phyloP scores from a whole-genome alignment of 1,140 invertebrate genomes.

The Rhagoletis zephyria region DNA sequence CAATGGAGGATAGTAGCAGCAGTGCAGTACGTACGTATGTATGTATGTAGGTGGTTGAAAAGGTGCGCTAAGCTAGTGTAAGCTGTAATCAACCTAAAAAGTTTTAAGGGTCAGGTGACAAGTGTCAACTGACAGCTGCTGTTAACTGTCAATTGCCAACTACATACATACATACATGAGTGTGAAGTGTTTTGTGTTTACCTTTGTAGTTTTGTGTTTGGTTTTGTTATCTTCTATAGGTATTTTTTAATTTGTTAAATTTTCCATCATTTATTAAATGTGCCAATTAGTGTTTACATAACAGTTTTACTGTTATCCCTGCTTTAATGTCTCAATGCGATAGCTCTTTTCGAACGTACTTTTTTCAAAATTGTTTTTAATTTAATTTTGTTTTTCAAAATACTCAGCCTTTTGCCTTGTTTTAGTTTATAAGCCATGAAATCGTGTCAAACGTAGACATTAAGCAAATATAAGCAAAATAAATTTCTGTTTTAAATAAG shows the following conservation, averaged over 20 bases:
- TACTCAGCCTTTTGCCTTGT: not conserved
- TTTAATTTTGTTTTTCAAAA: not conserved
- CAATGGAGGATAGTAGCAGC: not conserved
- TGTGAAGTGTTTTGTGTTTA: slow-evolving; percentile 45
- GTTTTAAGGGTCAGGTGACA: slow-evolving; percentile 45
- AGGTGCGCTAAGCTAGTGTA: slow-evolving; percentile 47
- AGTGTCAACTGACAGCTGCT: slow-evolving; percentile 41
- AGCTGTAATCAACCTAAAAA: slow-evolving; percentile 26
- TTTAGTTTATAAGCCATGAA: slow-evolving; percentile 48
- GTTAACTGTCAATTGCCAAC: slow-evolving; percentile 46
- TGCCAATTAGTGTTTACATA: slow-evolving; percentile 23
- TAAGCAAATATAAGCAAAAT: slow-evolving; percentile 36
- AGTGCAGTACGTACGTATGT: not conserved
- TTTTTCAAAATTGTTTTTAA: not conserved
- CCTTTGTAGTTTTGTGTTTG: slow-evolving; percentile 6
- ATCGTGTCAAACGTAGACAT: slow-evolving; percentile 38
- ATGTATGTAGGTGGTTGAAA: slow-evolving; percentile 28
- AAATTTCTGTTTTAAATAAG: not conserved
- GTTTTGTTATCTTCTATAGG: not conserved
- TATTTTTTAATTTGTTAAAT: not conserved
- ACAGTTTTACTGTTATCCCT: not conserved
- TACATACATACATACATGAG: not conserved
- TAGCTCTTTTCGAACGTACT: not conserved
- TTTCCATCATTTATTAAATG: slow-evolving; percentile 2
- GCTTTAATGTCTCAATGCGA: not conserved